A percentile compares a stretch with the other conserved stretches of the same genome.
Evolutionary conservation across 2,113 vertebrate species (phyloP).

Genomic region (Tragulus kanchil): DNA sequence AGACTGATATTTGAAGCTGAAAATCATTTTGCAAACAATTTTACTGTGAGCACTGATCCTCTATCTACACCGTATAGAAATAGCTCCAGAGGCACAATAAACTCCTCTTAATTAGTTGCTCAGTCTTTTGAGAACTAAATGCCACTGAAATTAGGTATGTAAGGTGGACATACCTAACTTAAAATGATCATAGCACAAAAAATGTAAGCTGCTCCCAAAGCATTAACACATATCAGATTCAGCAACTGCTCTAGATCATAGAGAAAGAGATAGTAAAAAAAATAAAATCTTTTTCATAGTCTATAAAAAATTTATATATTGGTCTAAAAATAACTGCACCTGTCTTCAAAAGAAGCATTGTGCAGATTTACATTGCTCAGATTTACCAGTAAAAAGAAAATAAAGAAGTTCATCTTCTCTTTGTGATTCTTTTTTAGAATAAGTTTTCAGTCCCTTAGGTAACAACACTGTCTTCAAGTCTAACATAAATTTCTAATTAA

Average conservation of each 20-base stretch:
- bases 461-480: conserved; percentile 52
- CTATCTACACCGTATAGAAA: neutral
- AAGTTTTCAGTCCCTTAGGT: conserved; percentile 47
- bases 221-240: neutral
- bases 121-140: neutral
- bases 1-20: neutral
- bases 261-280: neutral
- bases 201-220: neutral
- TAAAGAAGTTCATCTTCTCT: conserved; percentile 8
- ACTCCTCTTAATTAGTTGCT: neutral
- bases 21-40: conserved; percentile 2
- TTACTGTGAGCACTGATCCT: neutral
- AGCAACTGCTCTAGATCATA: neutral
- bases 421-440: conserved; percentile 21
- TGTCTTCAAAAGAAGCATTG: neutral
- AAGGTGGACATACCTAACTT: neutral
- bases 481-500: conserved; percentile 74
- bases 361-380: neutral
- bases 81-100: neutral
- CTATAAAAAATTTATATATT: neutral
- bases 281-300: neutral
- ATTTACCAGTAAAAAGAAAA: conserved; percentile 36
- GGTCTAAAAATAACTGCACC: neutral
- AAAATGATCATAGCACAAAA: neutral
- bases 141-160: neutral